Conservation (phyloP, 2,113 vertebrate species). For the Bungarus multicinctus region DNA sequence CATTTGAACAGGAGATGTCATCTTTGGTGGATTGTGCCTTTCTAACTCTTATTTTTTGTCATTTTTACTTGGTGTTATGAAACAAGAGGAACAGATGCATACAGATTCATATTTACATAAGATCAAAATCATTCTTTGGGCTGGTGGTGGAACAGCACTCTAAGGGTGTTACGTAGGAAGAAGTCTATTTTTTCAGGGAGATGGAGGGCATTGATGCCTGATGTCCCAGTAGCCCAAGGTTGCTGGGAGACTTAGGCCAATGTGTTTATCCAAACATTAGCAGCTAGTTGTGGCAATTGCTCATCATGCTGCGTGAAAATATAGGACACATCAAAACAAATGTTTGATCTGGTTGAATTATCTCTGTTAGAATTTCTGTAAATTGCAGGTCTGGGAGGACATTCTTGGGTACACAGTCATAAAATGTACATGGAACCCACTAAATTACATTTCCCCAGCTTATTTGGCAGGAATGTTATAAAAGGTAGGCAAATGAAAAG, state of each 20-base stretch:
- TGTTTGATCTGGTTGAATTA: not conserved
- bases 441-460: not conserved
- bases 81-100: not conserved
- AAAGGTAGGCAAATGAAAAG: not conserved
- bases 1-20: not conserved
- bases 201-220: not conserved
- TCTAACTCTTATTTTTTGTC: not conserved
- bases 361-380: not conserved
- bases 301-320: not conserved
- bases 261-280: not conserved
- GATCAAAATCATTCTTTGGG: slow-evolving; percentile 2
- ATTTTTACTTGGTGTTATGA: slow-evolving; percentile 12
- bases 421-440: not conserved
- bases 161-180: not conserved
- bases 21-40: not conserved
- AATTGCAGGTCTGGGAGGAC: not conserved
- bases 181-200: not conserved
- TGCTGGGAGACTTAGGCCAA: not conserved
- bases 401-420: not conserved
- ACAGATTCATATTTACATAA: not conserved
- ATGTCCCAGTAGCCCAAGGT: slow-evolving; percentile 1
- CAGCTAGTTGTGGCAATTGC: not conserved
- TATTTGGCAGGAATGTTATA: not conserved
- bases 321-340: not conserved
- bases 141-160: not conserved